These are phyloP conservation scores for Tortrix viridana DNA, from an alignment of 2,888 invertebrate genomes.

Conservation along the genomic window DNA sequence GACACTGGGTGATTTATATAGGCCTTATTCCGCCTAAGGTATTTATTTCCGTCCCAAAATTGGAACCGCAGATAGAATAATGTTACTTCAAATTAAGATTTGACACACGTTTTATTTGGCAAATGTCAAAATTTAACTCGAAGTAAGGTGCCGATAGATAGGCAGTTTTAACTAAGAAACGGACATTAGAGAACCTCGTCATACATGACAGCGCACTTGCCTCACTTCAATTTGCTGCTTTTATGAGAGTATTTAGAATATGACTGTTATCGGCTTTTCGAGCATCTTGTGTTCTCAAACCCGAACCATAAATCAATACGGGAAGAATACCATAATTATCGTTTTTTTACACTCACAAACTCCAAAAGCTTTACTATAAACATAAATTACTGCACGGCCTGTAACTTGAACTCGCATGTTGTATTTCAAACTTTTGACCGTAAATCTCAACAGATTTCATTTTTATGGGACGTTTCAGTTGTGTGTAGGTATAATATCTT, in stretches of 20 bases:
- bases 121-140: too few species aligned
- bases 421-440: constrained; percentile 75
- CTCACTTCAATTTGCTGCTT: not conserved
- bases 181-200: too few species aligned
- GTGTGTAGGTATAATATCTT: constrained; percentile 54
- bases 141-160: too few species aligned
- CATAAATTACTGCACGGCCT: constrained; percentile 68
- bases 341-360: constrained; percentile 54
- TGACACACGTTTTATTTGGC: too few species aligned
- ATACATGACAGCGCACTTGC: too few species aligned
- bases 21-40: too few species aligned
- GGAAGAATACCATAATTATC: constrained; percentile 57
- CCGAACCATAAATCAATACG: constrained; percentile 45
- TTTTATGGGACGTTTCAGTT: constrained; percentile 71
- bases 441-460: constrained; percentile 76
- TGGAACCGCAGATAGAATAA: too few species aligned
- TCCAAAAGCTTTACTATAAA: constrained; percentile 54
- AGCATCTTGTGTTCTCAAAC: constrained; percentile 1
- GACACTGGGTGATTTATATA: too few species aligned
- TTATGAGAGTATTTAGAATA: not conserved
- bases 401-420: constrained; percentile 73
- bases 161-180: too few species aligned
- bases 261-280: not conserved
- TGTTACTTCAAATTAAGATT: too few species aligned
- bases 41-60: too few species aligned